phyloP scores from a whole-genome alignment of 2,888 invertebrate genomes.

The Drosophila niveifrons region DNA sequence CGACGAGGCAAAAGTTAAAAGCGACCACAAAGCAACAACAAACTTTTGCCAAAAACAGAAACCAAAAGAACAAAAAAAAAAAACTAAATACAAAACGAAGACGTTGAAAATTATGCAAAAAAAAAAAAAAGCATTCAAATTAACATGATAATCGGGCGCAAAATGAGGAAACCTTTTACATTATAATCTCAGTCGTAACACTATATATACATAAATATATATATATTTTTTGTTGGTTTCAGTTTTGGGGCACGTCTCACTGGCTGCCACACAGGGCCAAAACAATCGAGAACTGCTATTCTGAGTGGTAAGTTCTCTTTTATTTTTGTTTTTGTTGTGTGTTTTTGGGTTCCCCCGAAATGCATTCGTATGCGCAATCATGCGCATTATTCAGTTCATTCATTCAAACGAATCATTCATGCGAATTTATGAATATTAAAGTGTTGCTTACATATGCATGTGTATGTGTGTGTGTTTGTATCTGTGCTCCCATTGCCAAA shows the following conservation, averaged over 20 bases:
- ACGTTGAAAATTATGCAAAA: conserved; percentile 48
- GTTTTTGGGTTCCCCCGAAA: conserved; percentile 28
- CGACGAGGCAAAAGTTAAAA: conserved; percentile 42
- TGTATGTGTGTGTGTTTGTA: conserved; percentile 15
- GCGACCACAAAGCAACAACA: conserved; percentile 11
- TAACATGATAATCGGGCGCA: conserved; percentile 64
- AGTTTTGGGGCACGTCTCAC: conserved; percentile 37
- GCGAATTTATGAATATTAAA: conserved; percentile 36
- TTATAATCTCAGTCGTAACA: conserved; percentile 37
- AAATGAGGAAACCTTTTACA: conserved; percentile 54
- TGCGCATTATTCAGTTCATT: conserved; percentile 65
- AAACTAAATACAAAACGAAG: conserved; percentile 16
- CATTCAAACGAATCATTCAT: conserved; percentile 63
- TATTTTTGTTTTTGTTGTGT: background rate
- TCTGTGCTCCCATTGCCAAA: conserved; percentile 48
- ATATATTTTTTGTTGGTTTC: conserved; percentile 30
- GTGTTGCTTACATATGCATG: background rate
- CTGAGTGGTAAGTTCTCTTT: conserved; percentile 12
- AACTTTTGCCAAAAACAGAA: conserved; percentile 42
- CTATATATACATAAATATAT: conserved; percentile 2
- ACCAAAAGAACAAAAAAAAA: conserved; percentile 31
- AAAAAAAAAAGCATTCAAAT: conserved; percentile 43
- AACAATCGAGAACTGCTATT: conserved; percentile 12
- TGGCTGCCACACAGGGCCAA: conserved; percentile 32
- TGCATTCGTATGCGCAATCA: conserved; percentile 60